Percentiles rank a stretch among this genome's conserved stretches.
phyloP scores from a whole-genome alignment of 2,888 invertebrate genomes.

The Plemyria rubiginata region DNA sequence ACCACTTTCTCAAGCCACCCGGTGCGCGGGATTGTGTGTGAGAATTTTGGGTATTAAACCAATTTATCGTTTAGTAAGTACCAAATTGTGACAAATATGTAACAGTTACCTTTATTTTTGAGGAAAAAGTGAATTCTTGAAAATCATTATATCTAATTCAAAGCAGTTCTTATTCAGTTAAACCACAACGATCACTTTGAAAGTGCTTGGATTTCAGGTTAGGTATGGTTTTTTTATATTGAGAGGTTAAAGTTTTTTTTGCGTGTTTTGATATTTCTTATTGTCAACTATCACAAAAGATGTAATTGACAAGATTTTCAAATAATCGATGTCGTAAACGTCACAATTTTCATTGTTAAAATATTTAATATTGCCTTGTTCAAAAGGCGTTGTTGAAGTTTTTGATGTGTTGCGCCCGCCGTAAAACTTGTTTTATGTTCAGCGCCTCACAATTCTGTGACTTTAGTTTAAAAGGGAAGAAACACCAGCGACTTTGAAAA shows the following conservation, averaged over 20 bases:
- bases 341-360: slow-evolving; percentile 25
- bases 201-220: background rate
- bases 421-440: slow-evolving; percentile 82
- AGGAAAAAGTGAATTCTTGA: slow-evolving; percentile 8
- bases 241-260: background rate
- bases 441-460: slow-evolving; percentile 66
- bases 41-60: slow-evolving; percentile 17
- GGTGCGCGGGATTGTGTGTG: slow-evolving; percentile 27
- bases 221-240: slow-evolving; percentile 3
- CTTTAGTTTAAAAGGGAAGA: slow-evolving; percentile 71
- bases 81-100: background rate
- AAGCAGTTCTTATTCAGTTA: too few species aligned
- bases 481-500: slow-evolving; percentile 66
- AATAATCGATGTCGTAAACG: slow-evolving; percentile 27
- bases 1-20: slow-evolving; percentile 63
- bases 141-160: too few species aligned
- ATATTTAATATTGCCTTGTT: slow-evolving; percentile 27
- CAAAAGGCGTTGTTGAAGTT: slow-evolving; percentile 62
- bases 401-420: slow-evolving; percentile 75
- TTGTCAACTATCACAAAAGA: background rate
- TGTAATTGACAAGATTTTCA: slow-evolving; percentile 12
- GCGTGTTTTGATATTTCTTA: background rate
- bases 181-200: too few species aligned
- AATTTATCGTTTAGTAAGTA: slow-evolving; percentile 12
- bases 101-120: slow-evolving; percentile 8